Evolutionary conservation across 2,888 invertebrate genomes (phyloP).

Genomic region (Amblyjoppa fuscipennis): DNA sequence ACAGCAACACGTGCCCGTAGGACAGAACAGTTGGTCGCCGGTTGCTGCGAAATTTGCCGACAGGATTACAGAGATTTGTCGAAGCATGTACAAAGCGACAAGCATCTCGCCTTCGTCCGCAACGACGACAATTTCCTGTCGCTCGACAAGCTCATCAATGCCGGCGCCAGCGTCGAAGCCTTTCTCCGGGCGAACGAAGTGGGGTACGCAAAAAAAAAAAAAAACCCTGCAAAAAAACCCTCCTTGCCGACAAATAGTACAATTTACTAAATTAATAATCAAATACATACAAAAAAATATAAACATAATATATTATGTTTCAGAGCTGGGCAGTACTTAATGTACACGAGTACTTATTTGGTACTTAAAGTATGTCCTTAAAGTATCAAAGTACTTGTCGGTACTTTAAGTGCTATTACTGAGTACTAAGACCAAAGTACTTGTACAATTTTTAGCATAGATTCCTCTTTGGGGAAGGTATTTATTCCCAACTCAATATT

Average conservation of each 20-base stretch:
- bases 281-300: not conserved
- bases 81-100: constrained; percentile 91
- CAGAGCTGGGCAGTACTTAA: too few species aligned
- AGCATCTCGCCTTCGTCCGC: constrained; percentile 91
- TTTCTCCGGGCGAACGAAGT: constrained; percentile 87
- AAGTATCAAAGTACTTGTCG: too few species aligned
- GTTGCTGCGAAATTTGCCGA: constrained; percentile 94
- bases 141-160: constrained; percentile 90
- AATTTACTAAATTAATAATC: too few species aligned
- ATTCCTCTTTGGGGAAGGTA: too few species aligned
- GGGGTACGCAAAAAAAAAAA: constrained; percentile 74
- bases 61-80: constrained; percentile 90
- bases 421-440: too few species aligned
- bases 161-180: constrained; percentile 89
- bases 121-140: constrained; percentile 92
- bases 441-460: too few species aligned
- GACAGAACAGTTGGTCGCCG: constrained; percentile 85
- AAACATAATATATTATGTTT: not conserved
- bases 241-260: too few species aligned
- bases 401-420: too few species aligned
- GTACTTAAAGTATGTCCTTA: too few species aligned
- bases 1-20: constrained; percentile 82
- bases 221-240: too few species aligned
- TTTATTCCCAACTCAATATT: too few species aligned
- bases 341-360: too few species aligned